Evolutionary conservation across 2,888 invertebrate genomes (phyloP).

Genomic region (Ceramica pisi): DNA sequence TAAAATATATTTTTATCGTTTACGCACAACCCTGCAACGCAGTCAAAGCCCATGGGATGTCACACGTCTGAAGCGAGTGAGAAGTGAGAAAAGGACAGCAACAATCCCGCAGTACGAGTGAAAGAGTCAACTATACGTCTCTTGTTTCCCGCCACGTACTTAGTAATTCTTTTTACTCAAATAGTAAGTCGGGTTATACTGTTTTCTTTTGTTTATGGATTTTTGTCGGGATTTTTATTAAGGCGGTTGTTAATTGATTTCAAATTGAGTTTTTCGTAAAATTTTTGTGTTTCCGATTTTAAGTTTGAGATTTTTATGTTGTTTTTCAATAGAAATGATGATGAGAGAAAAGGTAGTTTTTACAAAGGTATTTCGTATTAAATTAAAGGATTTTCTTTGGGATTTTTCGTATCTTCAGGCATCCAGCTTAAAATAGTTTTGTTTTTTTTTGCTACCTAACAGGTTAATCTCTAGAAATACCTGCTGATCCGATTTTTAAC

Average conservation of each 20-base stretch:
- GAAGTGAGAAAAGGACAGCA: slow-evolving; percentile 82
- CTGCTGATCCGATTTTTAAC: too few species aligned
- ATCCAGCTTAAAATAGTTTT: too few species aligned
- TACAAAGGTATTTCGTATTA: too few species aligned
- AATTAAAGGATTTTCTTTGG: too few species aligned
- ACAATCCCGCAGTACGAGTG: slow-evolving; percentile 61
- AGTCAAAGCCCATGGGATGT: slow-evolving; percentile 88
- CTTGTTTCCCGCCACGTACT: slow-evolving; percentile 64
- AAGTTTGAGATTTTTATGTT: not conserved
- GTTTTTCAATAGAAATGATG: not conserved
- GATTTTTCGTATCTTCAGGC: too few species aligned
- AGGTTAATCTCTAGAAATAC: too few species aligned
- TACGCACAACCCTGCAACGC: slow-evolving; percentile 77
- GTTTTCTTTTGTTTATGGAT: slow-evolving; percentile 73
- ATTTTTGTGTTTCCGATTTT: not conserved
- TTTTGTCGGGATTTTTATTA: slow-evolving; percentile 69
- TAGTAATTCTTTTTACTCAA: slow-evolving; percentile 79
- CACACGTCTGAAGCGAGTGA: slow-evolving; percentile 87
- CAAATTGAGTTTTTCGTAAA: not conserved
- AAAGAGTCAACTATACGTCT: slow-evolving; percentile 71
- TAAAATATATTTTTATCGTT: slow-evolving; percentile 23
- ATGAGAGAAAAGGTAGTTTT: too few species aligned
- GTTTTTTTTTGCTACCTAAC: too few species aligned
- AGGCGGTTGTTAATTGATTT: slow-evolving; percentile 40
- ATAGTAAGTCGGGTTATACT: slow-evolving; percentile 71